These are phyloP conservation scores for Gopherus flavomarginatus DNA, from an alignment of 2,113 vertebrate species.

Conservation along the genomic window DNA sequence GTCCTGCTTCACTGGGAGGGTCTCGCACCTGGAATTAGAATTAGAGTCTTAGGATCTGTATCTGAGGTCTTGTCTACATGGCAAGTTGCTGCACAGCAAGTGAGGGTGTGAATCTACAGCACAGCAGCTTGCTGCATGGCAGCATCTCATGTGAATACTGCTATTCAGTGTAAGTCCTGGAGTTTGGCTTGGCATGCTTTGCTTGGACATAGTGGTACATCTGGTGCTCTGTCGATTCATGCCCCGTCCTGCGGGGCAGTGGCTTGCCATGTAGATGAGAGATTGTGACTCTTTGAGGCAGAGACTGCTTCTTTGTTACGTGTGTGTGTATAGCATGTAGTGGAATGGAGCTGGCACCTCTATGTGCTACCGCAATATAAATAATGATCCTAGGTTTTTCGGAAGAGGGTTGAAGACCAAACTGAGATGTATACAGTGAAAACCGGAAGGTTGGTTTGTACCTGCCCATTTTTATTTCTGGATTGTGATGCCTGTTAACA, in stretches of 20 bases:
- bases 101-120: background rate
- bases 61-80: no score
- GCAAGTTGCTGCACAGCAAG: background rate
- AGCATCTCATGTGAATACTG: background rate
- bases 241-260: no score
- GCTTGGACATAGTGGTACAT: no score
- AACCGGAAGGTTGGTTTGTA: background rate
- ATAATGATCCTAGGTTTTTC: background rate
- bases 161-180: background rate
- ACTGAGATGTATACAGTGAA: background rate
- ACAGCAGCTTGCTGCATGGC: background rate
- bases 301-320: background rate
- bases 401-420: background rate
- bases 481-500: background rate
- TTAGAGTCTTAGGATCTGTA: background rate
- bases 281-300: background rate
- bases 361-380: background rate
- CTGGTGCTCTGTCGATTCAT: no score
- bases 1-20: background rate
- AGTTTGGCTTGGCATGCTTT: background rate
- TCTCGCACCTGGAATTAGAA: background rate
- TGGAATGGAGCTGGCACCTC: background rate
- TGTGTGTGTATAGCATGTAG: background rate
- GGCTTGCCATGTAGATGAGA: background rate
- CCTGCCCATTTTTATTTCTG: background rate